Evolutionary conservation across 2,888 invertebrate species (phyloP).

Genomic region (Scaptomyza tumidula): DNA sequence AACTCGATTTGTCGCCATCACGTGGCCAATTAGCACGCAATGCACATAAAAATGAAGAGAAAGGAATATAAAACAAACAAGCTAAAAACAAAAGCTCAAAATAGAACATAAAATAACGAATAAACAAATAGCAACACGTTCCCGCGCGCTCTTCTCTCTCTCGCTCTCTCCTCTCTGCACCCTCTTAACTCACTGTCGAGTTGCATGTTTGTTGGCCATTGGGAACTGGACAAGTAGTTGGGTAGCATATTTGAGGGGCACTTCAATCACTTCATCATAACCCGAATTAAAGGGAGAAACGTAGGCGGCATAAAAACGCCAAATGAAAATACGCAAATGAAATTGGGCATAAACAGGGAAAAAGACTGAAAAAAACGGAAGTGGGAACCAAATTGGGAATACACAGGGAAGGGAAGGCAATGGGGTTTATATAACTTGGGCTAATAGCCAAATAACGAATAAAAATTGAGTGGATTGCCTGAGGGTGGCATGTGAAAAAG

Average conservation of each 20-base stretch:
- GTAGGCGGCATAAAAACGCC: conserved; percentile 54
- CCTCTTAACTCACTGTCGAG: conserved; percentile 1
- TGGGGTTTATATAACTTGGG: conserved; percentile 39
- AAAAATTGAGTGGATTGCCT: conserved; percentile 71
- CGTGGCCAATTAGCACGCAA: conserved; percentile 78
- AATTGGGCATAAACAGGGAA: conserved; percentile 54
- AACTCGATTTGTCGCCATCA: conserved; percentile 78
- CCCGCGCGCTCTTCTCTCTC: not conserved
- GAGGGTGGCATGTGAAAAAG: conserved; percentile 19
- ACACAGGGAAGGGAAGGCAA: not conserved
- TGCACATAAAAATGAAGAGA: conserved; percentile 46
- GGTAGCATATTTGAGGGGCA: conserved; percentile 27
- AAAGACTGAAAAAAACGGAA: not conserved
- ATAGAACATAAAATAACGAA: conserved; percentile 36
- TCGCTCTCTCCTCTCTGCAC: not conserved
- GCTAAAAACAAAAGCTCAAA: conserved; percentile 45
- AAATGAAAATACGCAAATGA: conserved; percentile 63
- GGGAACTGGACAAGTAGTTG: conserved; percentile 33
- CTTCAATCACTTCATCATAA: conserved; percentile 78
- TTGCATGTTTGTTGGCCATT: conserved; percentile 71
- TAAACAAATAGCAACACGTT: conserved; percentile 61
- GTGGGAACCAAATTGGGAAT: conserved; percentile 2
- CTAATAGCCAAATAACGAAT: conserved; percentile 65
- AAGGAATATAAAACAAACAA: conserved; percentile 18
- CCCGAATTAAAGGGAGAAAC: conserved; percentile 34